Base-by-base conservation (phyloP, 2,888 invertebrate genomes). In the Amphipyra berbera region DNA sequence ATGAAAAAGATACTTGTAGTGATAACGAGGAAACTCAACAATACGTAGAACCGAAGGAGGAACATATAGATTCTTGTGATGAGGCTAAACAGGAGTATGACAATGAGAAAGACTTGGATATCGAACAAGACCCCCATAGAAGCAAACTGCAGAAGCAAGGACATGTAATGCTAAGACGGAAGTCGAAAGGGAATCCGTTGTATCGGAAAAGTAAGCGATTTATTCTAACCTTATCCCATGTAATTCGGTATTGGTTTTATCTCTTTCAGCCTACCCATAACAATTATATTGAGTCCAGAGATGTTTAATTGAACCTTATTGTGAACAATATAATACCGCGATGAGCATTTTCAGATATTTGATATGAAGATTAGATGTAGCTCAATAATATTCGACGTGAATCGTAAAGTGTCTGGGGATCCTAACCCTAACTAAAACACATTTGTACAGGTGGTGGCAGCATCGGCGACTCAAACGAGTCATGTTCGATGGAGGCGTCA, bases 1-100 rank as follows among this genome's bases (percentile, higher is more conserved):
- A 97, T 62, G 96, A 97, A 77, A 97, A 97, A 76, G 97, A 97
- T 82, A 96, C 95, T 0, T 97, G 97, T 77, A 97, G 97, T 67
- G 97, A 97, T 82, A 96, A 95, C 56, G 97, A 96, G 62, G 96
- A 95, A 10, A 59, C 66, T 2, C 76, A 76, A 33, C 74, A 69
- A 15, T 82, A 79, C 41, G 49, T 67, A 0, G 83, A 83, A 41
- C 76, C 72, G 5, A 87, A 84, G 30, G 83, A 83, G 0, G 86
- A 84, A 30, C 81, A 86, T 6, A 65, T 84, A 0, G 92, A 92
- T 54, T 90, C 92, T 0, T 92, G 91, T 65, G 93, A 93, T 42
- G 91, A 93, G 46, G 87, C 86, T 0, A 89, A 85, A 52, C 87
- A 88, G 7, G 89, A 87, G 47, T 90, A 89, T 52, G 90, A 93